Evolutionary conservation across 2,888 invertebrate species (phyloP), one percentile per base, ranked within the genome.

Genomic region (Aplocera efformata): DNA sequence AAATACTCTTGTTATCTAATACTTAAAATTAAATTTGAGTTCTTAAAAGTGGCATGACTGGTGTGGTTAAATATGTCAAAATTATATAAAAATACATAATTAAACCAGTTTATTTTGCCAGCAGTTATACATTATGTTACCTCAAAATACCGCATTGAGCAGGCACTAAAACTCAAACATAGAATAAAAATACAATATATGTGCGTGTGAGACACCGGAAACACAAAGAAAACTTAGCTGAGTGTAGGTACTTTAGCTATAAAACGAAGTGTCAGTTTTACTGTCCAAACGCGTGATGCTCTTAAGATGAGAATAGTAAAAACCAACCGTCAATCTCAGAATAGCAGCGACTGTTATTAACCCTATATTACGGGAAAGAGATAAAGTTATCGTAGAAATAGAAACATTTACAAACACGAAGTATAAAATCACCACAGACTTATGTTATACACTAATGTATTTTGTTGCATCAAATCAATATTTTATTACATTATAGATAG

Each of bases 321-420:
- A 32, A 57, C 53, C 50, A 57, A 58, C 82, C 81, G 77, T 86
- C 78, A 85, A 85, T 75, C 75, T 74, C 48, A 47, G 64, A 78
- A 84, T 77, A 79, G 77, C 67, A 59, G 70, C 72, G 59, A 58
- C 63, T 55, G 58, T 66, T 69, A 67, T 68, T 67, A 58, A 57
- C 65, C 48, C 53, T 65, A 49, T 59, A 66, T 68, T 68, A 72
- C 59, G 61, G 24, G 27, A 48, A 42, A 40, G 29, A 43, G 46
- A 33, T 42, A 39, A 39, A 36, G 39, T 11, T 32, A 22, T 21
- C 7, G 21, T 22, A 27, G 11, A 27, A 26, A 11, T 20, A n/a
- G 3, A 20, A 6, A 10, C 13, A 20, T 25, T 33, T 8, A 1
- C 21, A n/a, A 10, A 17, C 5, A 3, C 5, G 13, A 17, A 17